Percentiles rank a stretch among this genome's conserved stretches.
These are phyloP conservation scores for Myiagra hebetior DNA, from an alignment of 2,113 vertebrate species.

Conservation along the genomic window DNA sequence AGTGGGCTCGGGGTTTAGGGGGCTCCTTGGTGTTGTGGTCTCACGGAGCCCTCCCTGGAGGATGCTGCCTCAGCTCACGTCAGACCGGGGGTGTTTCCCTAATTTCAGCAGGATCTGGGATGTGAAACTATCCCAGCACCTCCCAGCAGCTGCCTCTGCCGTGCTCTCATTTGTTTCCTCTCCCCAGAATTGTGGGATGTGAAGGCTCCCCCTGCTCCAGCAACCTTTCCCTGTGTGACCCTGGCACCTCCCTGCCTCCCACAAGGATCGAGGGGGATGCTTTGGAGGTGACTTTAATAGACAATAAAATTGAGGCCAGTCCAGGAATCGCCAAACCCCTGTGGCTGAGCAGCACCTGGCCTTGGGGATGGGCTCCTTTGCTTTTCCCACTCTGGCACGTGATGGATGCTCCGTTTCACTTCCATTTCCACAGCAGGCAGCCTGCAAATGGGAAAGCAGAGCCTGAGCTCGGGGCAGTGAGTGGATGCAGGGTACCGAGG, in stretches of 20 bases:
- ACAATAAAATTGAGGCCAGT: rapidly evolving
- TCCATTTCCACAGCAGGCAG: not conserved
- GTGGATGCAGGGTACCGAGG: not conserved
- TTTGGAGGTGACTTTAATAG: rapidly evolving
- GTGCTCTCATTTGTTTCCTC: not conserved
- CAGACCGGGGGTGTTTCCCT: not conserved
- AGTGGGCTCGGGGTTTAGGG: not conserved
- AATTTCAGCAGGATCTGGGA: not conserved
- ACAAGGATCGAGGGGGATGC: rapidly evolving
- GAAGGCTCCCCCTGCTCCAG: too few relatives aligned
- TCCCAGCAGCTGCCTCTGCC: not conserved
- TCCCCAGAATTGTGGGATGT: not conserved
- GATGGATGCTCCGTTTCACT: not conserved
- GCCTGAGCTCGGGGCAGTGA: not conserved
- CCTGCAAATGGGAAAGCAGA: not conserved
- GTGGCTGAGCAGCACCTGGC: not conserved
- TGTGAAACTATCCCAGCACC: not conserved
- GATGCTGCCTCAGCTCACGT: rapidly evolving
- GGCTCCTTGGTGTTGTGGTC: not conserved
- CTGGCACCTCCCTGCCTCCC: not conserved
- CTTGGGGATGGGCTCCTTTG: not conserved
- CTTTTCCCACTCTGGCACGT: rapidly evolving
- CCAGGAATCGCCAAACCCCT: rapidly evolving
- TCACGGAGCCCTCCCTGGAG: not conserved
- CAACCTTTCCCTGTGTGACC: not conserved